These are phyloP conservation scores for Muntiacus muntjak DNA, from an alignment of 2,113 vertebrate species.

Conservation along the genomic window DNA sequence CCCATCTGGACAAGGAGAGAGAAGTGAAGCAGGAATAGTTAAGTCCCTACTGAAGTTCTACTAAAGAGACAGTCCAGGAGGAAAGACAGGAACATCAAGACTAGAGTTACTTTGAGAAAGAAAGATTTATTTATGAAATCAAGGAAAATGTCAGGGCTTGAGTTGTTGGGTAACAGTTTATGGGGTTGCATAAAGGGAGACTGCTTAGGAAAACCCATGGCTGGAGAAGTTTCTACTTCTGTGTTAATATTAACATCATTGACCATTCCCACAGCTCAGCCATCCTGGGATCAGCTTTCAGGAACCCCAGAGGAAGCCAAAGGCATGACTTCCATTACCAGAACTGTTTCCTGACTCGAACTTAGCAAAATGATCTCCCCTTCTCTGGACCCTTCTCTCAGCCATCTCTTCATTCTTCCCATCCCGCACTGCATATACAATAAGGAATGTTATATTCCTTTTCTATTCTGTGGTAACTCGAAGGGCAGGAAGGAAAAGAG, in stretches of 20 bases:
- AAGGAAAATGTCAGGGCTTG: background rate
- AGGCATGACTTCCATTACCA: background rate
- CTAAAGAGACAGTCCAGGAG: background rate
- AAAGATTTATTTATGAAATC: background rate
- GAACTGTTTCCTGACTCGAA: conserved; percentile 17
- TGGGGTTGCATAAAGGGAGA: background rate
- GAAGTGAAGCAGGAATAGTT: background rate
- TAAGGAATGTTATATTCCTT: background rate
- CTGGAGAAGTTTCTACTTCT: background rate
- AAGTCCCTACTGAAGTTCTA: background rate
- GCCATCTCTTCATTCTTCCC: background rate
- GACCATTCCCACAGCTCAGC: background rate
- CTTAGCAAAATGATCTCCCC: background rate
- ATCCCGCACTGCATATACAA: background rate
- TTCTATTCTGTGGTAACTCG: background rate
- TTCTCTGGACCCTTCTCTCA: background rate
- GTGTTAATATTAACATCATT: background rate
- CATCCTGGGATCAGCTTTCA: background rate
- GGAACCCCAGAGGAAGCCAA: background rate
- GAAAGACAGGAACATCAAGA: background rate
- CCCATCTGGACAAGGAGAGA: background rate
- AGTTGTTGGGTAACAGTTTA: background rate
- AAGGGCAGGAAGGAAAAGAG: background rate
- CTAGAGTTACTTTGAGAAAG: background rate
- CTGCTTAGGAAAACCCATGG: background rate